Base-by-base conservation (phyloP, 2,797 vertebrate species). In the Chelon auratus region DNA sequence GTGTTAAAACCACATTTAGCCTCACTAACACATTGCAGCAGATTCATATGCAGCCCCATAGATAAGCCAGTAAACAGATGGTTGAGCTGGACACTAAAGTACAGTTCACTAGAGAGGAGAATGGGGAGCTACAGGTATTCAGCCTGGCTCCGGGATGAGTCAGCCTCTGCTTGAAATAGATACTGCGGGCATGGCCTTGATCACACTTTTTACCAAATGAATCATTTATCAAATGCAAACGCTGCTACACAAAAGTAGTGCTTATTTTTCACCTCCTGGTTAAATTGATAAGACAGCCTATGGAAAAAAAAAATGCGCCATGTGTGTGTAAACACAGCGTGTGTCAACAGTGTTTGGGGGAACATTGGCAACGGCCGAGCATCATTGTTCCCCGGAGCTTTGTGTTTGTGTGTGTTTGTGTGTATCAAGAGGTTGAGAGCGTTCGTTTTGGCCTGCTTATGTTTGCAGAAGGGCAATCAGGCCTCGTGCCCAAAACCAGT, bases 381-480 rank as follows among this genome's bases (percentile, higher is more conserved):
- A 50, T 78, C 81, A 89, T 88, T 91, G 88, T 92, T 86, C 85
- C 87, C 88, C 20, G 72, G 83, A 83, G 91, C 87, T 77, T 55
- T 80, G 69, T 87, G 82, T 87, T 64, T 88, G 77, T 89, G 84
- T 81, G 83, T 87, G 45, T 85, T 76, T 86, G 75, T 84, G 76
- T 81, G 77, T 77, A 82, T 87, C 82, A 82, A 82, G 85, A 86
- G 89, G 90, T 87, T 89, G 86, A 85, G 78, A 82, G 75, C 85
- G 66, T 83, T 75, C 85, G 87, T 91, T 91, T 91, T 91, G 88
- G 92, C 89, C 87, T 83, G 80, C 80, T 86, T 88, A 37, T 89
- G 89, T 93, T 94, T 94, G 89, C 91, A 93, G 86, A 90, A 92
- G 91, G 88, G 87, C 89, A 89, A 93, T 91, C 85, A 90, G 87